Evolutionary conservation across 2,797 vertebrate species (phyloP).

Genomic region (Otolemur crassicaudatus): DNA sequence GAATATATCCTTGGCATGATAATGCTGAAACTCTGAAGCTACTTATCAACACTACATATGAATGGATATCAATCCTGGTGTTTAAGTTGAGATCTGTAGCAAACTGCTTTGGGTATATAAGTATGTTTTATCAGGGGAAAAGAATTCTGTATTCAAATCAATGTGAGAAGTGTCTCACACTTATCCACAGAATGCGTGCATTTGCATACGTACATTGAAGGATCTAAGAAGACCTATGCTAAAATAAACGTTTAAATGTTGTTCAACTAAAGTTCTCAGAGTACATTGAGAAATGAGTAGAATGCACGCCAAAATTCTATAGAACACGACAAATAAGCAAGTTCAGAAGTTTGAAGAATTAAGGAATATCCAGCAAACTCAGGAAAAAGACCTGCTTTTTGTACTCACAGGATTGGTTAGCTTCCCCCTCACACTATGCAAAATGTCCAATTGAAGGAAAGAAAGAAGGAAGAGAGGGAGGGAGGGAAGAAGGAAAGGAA

Average conservation of each 20-base stretch:
- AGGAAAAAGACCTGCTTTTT: not conserved
- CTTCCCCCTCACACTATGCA: too few species aligned
- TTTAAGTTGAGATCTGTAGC: not conserved
- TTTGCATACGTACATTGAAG: not conserved
- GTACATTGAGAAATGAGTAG: not conserved
- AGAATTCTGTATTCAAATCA: not conserved
- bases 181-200: not conserved
- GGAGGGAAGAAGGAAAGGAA: not conserved
- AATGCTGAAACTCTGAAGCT: not conserved
- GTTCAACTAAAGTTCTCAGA: not conserved
- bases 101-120: not conserved
- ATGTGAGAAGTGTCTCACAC: not conserved
- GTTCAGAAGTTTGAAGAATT: slow-evolving; percentile 18
- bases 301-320: not conserved
- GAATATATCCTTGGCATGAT: not conserved
- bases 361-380: not conserved
- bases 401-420: not conserved
- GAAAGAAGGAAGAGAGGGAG: not conserved
- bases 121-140: not conserved
- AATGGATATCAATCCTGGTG: not conserved
- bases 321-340: not conserved
- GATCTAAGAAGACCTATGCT: not conserved
- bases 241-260: not conserved
- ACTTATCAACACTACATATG: not conserved
- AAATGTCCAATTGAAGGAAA: not conserved